Evolutionary conservation across 2,888 invertebrate genomes (phyloP), one percentile per base, ranked within the genome.

Genomic region (Hemithea aestivaria): DNA sequence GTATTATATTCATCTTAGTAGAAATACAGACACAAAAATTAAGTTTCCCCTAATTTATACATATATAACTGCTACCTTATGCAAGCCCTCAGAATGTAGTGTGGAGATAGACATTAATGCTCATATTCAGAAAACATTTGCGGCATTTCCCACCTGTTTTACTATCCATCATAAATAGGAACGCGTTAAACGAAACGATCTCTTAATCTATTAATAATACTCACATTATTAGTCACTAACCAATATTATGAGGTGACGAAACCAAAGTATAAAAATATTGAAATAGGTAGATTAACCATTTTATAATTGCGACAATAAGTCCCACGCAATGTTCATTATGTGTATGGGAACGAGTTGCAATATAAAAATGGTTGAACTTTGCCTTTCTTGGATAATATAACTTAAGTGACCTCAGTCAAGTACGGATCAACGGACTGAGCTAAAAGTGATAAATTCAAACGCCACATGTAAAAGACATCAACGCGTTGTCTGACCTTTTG

Each of bases 381-480:
- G n/a, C n/a, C n/a, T n/a, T n/a, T n/a, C n/a, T n/a, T n/a, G n/a
- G n/a, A n/a, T n/a, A n/a, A n/a, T n/a, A n/a, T n/a, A n/a, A n/a
- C n/a, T n/a, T n/a, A n/a, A n/a, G n/a, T n/a, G n/a, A n/a, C n/a
- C n/a, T n/a, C n/a, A n/a, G n/a, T n/a, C n/a, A n/a, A n/a, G n/a
- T n/a, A n/a, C n/a, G n/a, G 25, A 10, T 10, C 25, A 26, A 26
- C 25, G 25, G 7, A 10, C 10, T 26, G 2, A 20, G n/a, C n/a
- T 20, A 9, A 7, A 7, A 32, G 7, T 10, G 24, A 6, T 23
- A 7, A 10, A 21, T 21, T 10, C 34, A 27, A 44, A 30, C 29
- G 10, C 22, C 30, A 34, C 55, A 55, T 70, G 68, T 49, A 73
- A 79, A 80, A 82, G 82, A 82, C 80, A 73, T 82, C 75, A 78